Percentiles rank a stretch among this genome's conserved stretches.
Evolutionary conservation across 2,888 invertebrate species (phyloP).

Genomic region (Hirtodrosophila confusa): DNA sequence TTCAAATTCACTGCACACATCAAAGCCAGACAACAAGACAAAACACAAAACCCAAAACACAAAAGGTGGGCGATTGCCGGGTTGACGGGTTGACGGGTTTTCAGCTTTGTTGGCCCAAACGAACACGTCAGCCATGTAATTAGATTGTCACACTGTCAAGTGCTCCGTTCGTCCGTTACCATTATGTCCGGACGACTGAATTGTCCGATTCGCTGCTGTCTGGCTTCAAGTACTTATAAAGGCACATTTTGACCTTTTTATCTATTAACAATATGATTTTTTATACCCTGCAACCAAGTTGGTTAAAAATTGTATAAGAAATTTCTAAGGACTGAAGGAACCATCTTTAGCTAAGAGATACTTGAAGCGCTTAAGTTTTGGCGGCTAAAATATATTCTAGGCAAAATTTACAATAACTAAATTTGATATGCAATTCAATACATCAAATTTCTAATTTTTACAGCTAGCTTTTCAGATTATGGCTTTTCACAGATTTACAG

Average conservation of each 20-base stretch:
- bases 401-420: too few species aligned
- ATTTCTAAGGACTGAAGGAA: background rate
- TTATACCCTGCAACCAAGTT: constrained; percentile 2
- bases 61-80: constrained; percentile 8
- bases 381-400: too few species aligned
- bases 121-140: constrained; percentile 74
- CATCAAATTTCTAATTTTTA: too few species aligned
- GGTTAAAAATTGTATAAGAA: background rate
- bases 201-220: constrained; percentile 41
- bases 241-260: constrained; percentile 27
- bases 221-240: constrained; percentile 16
- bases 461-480: too few species aligned
- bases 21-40: constrained; percentile 57
- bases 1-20: constrained; percentile 74
- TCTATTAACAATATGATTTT: constrained; percentile 27
- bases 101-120: constrained; percentile 26
- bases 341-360: too few species aligned
- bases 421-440: too few species aligned
- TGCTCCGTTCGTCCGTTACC: constrained; percentile 43
- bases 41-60: constrained; percentile 12
- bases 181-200: constrained; percentile 59
- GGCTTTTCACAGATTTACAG: too few species aligned
- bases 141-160: constrained; percentile 75
- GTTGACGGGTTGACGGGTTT: constrained; percentile 4
- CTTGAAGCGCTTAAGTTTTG: too few species aligned